Conservation (phyloP, 2,888 invertebrate genomes). For the Theristus sp. region DNA sequence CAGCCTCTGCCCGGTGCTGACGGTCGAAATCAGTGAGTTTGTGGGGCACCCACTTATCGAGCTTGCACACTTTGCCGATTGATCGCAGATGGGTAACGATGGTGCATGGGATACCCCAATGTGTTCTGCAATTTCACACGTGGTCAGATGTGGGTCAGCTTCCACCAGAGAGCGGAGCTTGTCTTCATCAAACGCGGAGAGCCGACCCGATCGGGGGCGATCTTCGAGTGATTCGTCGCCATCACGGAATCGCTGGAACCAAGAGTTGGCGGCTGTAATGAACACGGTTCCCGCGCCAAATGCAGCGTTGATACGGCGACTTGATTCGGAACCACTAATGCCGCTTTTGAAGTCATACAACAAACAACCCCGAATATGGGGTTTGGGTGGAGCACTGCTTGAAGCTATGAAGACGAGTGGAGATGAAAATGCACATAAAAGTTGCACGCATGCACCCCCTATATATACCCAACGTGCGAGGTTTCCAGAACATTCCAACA, state of each 20-base stretch:
- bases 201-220: neutral
- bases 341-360: neutral
- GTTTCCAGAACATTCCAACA: too few relatives aligned
- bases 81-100: neutral
- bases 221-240: neutral
- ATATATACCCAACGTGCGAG: too few relatives aligned
- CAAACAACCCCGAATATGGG: neutral
- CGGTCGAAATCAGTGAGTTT: neutral
- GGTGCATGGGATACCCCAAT: neutral
- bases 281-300: neutral
- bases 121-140: neutral
- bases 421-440: too few relatives aligned
- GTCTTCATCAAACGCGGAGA: neutral
- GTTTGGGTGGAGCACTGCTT: too few relatives aligned
- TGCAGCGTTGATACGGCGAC: neutral
- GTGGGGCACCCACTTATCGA: constrained; percentile 1
- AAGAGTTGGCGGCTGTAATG: neutral
- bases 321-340: neutral
- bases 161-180: neutral
- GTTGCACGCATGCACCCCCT: too few relatives aligned
- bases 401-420: too few relatives aligned
- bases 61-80: neutral
- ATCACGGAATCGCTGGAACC: neutral
- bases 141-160: neutral
- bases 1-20: neutral